Conservation (phyloP, 1,140 invertebrate species). For the Anoplophora glabripennis region DNA sequence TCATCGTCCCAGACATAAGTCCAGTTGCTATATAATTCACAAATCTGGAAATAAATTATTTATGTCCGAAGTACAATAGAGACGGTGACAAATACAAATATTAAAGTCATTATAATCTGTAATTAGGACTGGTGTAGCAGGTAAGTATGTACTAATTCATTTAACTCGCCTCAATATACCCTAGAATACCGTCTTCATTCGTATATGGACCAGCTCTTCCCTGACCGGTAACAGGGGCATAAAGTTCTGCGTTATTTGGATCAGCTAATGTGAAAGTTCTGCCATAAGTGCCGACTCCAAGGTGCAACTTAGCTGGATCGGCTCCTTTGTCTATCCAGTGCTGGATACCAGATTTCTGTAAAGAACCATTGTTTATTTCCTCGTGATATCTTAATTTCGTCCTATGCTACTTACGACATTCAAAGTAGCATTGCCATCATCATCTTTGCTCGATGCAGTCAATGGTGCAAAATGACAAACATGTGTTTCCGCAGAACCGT, state of each 20-base stretch:
- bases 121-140: neutral
- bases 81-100: too few species aligned
- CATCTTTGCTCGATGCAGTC: too few species aligned
- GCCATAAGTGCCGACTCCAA: conserved; percentile 66
- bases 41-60: conserved; percentile 43
- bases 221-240: conserved; percentile 54
- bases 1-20: conserved; percentile 41
- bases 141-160: neutral
- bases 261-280: conserved; percentile 60
- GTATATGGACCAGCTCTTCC: conserved; percentile 59
- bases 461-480: too few species aligned
- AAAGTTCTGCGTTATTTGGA: conserved; percentile 52
- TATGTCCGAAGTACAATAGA: neutral
- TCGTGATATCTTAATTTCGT: too few species aligned
- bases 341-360: conserved; percentile 35
- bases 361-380: too few species aligned
- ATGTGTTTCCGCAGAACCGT: too few species aligned
- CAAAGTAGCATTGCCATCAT: too few species aligned
- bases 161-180: conserved; percentile 60
- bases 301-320: conserved; percentile 58
- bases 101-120: neutral
- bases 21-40: conserved; percentile 48
- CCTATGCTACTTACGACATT: too few species aligned
- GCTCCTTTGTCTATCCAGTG: conserved; percentile 47
- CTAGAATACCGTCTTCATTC: conserved; percentile 55